Evolutionary conservation across 2,113 vertebrate species (phyloP), one percentile per base, ranked within the genome.

Genomic region (Amphiprion percula): DNA sequence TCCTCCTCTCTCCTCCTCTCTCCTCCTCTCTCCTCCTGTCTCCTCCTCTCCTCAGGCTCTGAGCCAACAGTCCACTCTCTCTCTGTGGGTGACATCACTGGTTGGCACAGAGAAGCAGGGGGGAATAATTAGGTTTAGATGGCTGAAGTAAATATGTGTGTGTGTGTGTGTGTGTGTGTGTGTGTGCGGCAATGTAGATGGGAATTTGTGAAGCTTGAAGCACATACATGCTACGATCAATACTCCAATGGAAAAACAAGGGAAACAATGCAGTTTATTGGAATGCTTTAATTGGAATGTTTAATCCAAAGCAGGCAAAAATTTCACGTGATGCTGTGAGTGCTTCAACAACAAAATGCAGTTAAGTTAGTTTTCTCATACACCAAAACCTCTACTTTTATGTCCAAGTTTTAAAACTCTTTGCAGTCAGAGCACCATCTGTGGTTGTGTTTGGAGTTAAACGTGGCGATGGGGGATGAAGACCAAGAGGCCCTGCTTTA

Each of bases 21-120:
- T 21, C 21, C 21, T 21, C 21, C 21, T 21, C 1, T 21, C 21
- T 21, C 23, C 30, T 62, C 41, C 55, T n/a, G n/a, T 59, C 47
- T 55, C 72, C 64, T 46, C 61, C 71, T 62, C 71, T 61, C 21
- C 72, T 80, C 55, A 46, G 93, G 91, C 90, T 65, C 28, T 1
- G 53, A 81, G 93, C 92, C 94, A 94, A 82, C 79, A 71, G 50
- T 77, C 79, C 76, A 87, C 85, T 85, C 84, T 90, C 83, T 88
- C 90, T 88, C 59, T 74, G 85, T 80, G 88, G 87, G 86, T 95
- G 94, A 95, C 94, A 93, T 95, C 95, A 95, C 88, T 79, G 46
- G 83, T 88, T 94, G 93, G 95, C 93, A 92, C 81, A 49, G 65
- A 84, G 77, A 79, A 83, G 77, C 83, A 54, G 70, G 86, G 88